These are phyloP conservation scores for Trachurus trachurus DNA, from an alignment of 2,797 vertebrate species.

Conservation along the genomic window DNA sequence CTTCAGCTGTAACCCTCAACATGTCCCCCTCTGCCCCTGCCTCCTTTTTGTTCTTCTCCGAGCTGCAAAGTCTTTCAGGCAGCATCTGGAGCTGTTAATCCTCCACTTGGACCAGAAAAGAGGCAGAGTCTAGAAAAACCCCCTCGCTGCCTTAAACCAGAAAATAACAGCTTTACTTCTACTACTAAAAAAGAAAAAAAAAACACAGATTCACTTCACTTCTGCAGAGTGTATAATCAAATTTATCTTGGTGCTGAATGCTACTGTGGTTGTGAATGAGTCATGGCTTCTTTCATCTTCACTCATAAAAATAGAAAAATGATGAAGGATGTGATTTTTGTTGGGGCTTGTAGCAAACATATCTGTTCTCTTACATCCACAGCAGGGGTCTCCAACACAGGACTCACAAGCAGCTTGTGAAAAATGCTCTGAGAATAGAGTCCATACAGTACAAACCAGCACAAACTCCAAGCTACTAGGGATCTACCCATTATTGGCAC, in stretches of 20 bases:
- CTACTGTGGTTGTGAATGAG: too few relatives aligned
- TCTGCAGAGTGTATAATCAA: slow-evolving; percentile 14
- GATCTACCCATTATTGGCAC: too few relatives aligned
- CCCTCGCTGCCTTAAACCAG: slow-evolving; percentile 10
- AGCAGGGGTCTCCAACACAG: too few relatives aligned
- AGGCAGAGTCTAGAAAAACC: slow-evolving; percentile 6
- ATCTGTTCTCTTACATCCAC: too few relatives aligned
- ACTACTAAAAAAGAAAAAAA: slow-evolving; percentile 1
- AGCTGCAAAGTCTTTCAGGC: slow-evolving; percentile 66
- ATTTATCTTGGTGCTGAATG: not conserved
- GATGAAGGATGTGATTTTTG: too few relatives aligned
- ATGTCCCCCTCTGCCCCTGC: slow-evolving; percentile 49
- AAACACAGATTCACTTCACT: slow-evolving; percentile 11
- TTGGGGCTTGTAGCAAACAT: too few relatives aligned
- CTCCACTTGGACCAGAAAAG: slow-evolving; percentile 48
- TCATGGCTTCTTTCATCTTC: too few relatives aligned
- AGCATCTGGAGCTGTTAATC: slow-evolving; percentile 70
- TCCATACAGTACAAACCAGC: too few relatives aligned
- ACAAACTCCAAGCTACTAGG: too few relatives aligned
- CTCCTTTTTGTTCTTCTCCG: slow-evolving; percentile 32
- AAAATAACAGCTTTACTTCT: slow-evolving; percentile 25
- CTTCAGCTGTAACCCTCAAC: slow-evolving; percentile 60
- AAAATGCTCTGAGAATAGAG: too few relatives aligned
- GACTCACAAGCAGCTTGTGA: too few relatives aligned
- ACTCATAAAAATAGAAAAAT: too few relatives aligned